Evolutionary conservation across 2,113 vertebrate species (phyloP).

Genomic region (Silurus meridionalis): DNA sequence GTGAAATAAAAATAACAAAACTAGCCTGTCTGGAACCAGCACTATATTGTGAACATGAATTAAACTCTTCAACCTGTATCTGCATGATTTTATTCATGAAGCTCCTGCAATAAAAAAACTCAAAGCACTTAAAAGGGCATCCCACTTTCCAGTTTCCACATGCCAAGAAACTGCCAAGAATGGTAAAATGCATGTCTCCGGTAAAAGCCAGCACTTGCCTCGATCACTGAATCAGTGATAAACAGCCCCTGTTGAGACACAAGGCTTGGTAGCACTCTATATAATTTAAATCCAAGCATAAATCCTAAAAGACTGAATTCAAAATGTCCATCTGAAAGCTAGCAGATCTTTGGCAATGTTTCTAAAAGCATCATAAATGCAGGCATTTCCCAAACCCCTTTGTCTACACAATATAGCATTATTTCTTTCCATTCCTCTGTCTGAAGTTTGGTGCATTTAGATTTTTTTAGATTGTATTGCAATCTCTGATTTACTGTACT

Average conservation of each 20-base stretch:
- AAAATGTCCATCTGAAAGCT: neutral
- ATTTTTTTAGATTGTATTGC: neutral
- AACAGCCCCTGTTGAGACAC: slow-evolving; percentile 5
- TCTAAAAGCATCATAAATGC: neutral
- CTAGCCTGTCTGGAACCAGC: neutral
- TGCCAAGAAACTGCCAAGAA: neutral
- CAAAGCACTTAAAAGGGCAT: neutral
- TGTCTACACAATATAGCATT: neutral
- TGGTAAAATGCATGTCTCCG: neutral
- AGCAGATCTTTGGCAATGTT: neutral
- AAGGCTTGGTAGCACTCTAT: slow-evolving; percentile 21
- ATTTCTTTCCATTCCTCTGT: neutral
- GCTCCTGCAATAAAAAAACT: neutral
- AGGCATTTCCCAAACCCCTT: neutral
- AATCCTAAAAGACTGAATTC: slow-evolving; percentile 27
- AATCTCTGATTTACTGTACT: neutral
- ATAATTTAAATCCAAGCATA: slow-evolving; percentile 8
- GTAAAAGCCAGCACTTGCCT: slow-evolving; percentile 16
- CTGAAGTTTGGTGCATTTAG: neutral
- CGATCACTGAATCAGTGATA: slow-evolving; percentile 17
- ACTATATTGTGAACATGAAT: neutral
- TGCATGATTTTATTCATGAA: neutral
- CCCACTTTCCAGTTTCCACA: neutral
- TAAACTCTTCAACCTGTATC: neutral
- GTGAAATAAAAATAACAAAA: neutral